Percentiles rank a stretch among this genome's conserved stretches.
These are phyloP conservation scores for Acrossocheilus fasciatus DNA, from an alignment of 2,797 vertebrate species.

Conservation along the genomic window DNA sequence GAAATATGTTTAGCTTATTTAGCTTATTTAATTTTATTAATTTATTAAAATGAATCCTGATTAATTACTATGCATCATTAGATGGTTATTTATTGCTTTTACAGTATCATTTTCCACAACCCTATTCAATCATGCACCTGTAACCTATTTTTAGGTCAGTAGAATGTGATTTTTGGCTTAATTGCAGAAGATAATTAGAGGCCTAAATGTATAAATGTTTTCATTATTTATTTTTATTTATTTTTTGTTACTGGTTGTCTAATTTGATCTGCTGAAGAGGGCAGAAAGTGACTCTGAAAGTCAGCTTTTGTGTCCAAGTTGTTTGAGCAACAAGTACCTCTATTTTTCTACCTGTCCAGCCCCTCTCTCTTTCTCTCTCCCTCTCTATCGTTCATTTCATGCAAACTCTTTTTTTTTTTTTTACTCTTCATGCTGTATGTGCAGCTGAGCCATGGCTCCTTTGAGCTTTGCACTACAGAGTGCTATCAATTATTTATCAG, in stretches of 20 bases:
- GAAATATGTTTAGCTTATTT: neutral
- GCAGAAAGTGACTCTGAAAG: neutral
- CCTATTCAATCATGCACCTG: neutral
- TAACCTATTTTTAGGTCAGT: neutral
- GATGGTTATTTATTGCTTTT: neutral
- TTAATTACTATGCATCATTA: neutral
- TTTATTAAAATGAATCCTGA: neutral
- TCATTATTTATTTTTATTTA: too few relatives aligned
- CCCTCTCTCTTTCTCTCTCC: neutral
- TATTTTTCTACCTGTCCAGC: slow-evolving; percentile 36
- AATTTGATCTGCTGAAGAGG: neutral
- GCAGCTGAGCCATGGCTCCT: slow-evolving; percentile 64
- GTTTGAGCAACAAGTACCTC: neutral
- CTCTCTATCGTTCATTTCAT: slow-evolving; percentile 1
- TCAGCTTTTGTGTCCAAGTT: neutral
- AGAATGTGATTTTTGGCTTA: neutral
- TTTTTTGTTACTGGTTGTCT: neutral
- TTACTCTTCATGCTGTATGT: slow-evolving; percentile 55
- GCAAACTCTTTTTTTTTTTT: slow-evolving; percentile 55
- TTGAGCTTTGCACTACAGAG: slow-evolving; percentile 77
- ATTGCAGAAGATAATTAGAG: neutral
- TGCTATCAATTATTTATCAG: slow-evolving; percentile 80
- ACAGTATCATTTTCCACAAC: neutral
- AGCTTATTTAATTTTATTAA: neutral
- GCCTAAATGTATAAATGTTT: neutral